Conservation (phyloP, 2,113 vertebrate species). For the Falcunculus frontatus region DNA sequence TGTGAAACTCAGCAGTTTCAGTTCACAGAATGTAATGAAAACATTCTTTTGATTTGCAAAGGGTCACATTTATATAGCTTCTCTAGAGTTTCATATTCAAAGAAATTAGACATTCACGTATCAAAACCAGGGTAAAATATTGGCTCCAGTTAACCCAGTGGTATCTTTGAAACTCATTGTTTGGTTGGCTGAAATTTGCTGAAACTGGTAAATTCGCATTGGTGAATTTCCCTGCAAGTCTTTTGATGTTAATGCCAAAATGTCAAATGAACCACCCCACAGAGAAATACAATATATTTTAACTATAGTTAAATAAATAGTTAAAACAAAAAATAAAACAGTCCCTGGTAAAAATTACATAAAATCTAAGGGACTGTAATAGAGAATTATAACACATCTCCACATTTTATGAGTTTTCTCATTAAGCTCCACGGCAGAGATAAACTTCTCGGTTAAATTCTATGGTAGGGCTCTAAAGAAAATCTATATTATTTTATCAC, state of each 20-base stretch:
- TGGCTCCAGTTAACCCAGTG: not conserved
- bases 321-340: slow-evolving; percentile 38
- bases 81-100: slow-evolving; percentile 13
- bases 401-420: slow-evolving; percentile 21
- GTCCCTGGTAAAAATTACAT: not conserved
- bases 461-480: not conserved
- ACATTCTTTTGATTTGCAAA: slow-evolving; percentile 54
- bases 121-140: not conserved
- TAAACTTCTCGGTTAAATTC: slow-evolving; percentile 29
- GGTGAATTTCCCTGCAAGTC: not conserved
- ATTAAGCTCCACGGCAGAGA: slow-evolving; percentile 28
- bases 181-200: not conserved
- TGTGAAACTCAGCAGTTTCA: slow-evolving; percentile 57
- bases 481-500: slow-evolving; percentile 27
- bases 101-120: not conserved
- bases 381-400: not conserved
- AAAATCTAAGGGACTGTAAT: not conserved
- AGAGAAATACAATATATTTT: not conserved
- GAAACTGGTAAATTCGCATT: not conserved
- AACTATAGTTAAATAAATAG: not conserved
- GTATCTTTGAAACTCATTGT: not conserved
- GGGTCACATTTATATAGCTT: slow-evolving; percentile 3
- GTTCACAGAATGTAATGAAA: slow-evolving; percentile 31
- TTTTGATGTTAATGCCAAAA: not conserved
- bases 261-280: not conserved